These are phyloP conservation scores for Cichladusa arquata DNA, from an alignment of 2,113 vertebrate genomes.

Conservation along the genomic window DNA sequence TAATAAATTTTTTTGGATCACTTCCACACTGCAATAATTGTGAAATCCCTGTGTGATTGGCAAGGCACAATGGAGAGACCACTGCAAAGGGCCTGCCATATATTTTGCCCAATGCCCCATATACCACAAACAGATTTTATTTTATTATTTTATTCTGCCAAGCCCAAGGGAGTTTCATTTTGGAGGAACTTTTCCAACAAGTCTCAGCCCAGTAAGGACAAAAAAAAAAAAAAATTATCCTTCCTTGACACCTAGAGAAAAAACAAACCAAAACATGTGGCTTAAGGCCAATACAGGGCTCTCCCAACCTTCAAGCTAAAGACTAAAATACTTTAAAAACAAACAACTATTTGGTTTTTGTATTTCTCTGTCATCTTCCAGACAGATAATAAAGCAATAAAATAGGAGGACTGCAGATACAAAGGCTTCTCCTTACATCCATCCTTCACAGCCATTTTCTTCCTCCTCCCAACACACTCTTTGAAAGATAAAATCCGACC, in stretches of 20 bases:
- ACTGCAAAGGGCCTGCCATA: neutral
- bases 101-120: neutral
- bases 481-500: neutral
- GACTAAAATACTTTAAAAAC: neutral
- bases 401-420: neutral
- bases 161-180: neutral
- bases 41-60: neutral
- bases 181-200: neutral
- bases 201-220: neutral
- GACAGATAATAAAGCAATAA: neutral
- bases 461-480: neutral
- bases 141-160: neutral
- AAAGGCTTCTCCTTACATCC: neutral
- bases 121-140: neutral
- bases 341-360: neutral
- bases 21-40: neutral
- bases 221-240: neutral
- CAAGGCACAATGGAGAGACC: neutral
- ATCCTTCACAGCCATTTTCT: neutral
- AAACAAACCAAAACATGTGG: neutral
- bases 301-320: neutral
- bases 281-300: neutral
- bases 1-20: neutral
- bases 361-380: neutral
- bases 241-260: neutral